A percentile compares a stretch with the other conserved stretches of the same genome.
Conservation (phyloP, 2,113 vertebrate species). For the Melanerpes formicivorus region DNA sequence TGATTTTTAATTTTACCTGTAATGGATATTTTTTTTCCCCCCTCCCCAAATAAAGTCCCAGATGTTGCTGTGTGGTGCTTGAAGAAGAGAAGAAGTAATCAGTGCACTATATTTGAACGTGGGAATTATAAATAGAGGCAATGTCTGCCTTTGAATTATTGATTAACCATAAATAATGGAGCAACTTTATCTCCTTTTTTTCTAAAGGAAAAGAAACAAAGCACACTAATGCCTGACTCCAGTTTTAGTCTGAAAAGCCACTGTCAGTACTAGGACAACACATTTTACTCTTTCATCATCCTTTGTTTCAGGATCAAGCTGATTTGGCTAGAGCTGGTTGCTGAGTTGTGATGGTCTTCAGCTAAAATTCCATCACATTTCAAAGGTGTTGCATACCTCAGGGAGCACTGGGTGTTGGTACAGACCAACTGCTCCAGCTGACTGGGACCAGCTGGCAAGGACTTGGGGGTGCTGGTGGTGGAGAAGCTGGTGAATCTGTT, state of each 20-base stretch:
- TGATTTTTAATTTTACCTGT: no score
- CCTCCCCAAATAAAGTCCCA: not conserved
- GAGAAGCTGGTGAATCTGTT: not conserved
- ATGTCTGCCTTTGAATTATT: not conserved
- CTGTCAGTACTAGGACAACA: not conserved
- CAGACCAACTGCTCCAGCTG: not conserved
- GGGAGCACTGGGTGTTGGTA: not conserved
- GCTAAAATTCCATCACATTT: not conserved
- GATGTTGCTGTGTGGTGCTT: not conserved
- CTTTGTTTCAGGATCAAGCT: not conserved
- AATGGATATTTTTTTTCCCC: not conserved
- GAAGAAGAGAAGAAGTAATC: constrained; percentile 45
- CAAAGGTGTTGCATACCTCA: not conserved
- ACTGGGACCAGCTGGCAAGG: not conserved
- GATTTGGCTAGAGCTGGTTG: not conserved
- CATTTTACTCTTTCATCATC: not conserved
- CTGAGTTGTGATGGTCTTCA: not conserved
- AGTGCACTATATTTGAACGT: constrained; percentile 40
- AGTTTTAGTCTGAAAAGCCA: not conserved
- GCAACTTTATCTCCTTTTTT: not conserved
- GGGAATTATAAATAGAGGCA: constrained; percentile 38
- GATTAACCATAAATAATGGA: constrained; percentile 55
- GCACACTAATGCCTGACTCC: not conserved
- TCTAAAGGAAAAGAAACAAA: not conserved
- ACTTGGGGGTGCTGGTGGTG: not conserved